phyloP scores from a whole-genome alignment of 30 jellyfish, hydroid and myxozoan species.

The Turritopsis dohrnii region DNA sequence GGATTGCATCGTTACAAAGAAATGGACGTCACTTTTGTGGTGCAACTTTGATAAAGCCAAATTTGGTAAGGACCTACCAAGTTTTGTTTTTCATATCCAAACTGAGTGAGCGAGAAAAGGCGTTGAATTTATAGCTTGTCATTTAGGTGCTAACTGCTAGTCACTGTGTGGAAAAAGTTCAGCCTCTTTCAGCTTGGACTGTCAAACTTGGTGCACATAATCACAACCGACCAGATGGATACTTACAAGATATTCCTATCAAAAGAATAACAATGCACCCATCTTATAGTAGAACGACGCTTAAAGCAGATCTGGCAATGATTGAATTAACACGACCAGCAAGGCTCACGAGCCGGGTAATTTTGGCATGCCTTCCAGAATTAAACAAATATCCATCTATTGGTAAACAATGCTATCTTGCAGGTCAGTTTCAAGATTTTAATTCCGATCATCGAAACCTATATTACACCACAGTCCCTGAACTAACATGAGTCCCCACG shows the following conservation, averaged over 20 bases:
- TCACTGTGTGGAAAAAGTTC: conserved; percentile 42
- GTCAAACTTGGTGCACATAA: conserved; percentile 73
- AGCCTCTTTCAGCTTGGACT: conserved; percentile 34
- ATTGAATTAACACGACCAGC: conserved; percentile 67
- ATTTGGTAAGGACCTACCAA: conserved; percentile 38
- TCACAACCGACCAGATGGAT: conserved; percentile 26
- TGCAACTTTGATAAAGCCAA: conserved; percentile 53
- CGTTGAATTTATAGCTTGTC: neutral
- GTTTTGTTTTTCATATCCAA: neutral
- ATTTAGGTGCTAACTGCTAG: conserved; percentile 55
- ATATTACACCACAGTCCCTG: too few relatives aligned
- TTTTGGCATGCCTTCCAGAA: conserved; percentile 57
- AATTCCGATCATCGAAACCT: neutral
- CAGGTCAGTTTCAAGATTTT: conserved; percentile 46
- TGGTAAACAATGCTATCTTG: conserved; percentile 57
- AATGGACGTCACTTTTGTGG: conserved; percentile 70
- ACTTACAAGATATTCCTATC: conserved; percentile 1
- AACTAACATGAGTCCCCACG: too few relatives aligned
- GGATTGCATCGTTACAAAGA: conserved; percentile 78
- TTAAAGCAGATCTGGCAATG: conserved; percentile 65
- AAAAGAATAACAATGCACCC: conserved; percentile 55
- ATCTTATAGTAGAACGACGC: conserved; percentile 14
- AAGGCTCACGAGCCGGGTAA: conserved; percentile 43
- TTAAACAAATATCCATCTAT: conserved; percentile 39
- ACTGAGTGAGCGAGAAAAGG: neutral